A percentile compares a stretch with the other conserved stretches of the same genome.
These are phyloP conservation scores for Erpetoichthys calabaricus DNA, from an alignment of 2,797 vertebrate species.

Conservation along the genomic window DNA sequence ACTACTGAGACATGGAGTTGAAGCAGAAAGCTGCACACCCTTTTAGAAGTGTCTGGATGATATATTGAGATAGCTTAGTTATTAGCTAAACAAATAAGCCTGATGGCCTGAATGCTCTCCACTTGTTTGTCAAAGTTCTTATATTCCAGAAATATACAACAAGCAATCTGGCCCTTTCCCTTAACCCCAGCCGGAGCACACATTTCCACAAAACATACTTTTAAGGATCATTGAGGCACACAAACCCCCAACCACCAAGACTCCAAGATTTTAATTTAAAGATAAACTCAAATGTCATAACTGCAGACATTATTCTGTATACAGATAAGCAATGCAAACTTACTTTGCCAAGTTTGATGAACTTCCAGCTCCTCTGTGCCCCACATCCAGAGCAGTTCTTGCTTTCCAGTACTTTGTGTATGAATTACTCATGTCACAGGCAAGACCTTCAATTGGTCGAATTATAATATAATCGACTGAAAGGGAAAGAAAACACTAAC, in stretches of 20 bases:
- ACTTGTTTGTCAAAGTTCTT: too few relatives aligned
- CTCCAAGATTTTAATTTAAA: too few relatives aligned
- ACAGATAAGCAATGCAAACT: conserved; percentile 26
- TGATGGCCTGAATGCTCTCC: too few relatives aligned
- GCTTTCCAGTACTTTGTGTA: conserved; percentile 87
- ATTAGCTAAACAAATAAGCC: too few relatives aligned
- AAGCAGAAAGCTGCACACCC: too few relatives aligned
- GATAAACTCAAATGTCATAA: neutral
- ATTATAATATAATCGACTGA: conserved; percentile 90
- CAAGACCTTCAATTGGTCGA: conserved; percentile 62
- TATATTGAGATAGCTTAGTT: too few relatives aligned
- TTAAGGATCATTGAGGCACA: neutral
- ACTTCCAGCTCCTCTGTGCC: conserved; percentile 87
- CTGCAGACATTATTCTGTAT: neutral
- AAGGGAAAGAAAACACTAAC: conserved; percentile 15
- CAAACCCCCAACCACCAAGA: neutral
- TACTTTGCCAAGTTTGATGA: conserved; percentile 76
- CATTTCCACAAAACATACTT: neutral
- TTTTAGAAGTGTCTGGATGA: too few relatives aligned
- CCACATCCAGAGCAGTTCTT: conserved; percentile 75
- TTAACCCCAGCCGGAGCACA: too few relatives aligned
- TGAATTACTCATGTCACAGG: conserved; percentile 74
- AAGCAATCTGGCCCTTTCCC: too few relatives aligned
- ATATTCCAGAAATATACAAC: too few relatives aligned
- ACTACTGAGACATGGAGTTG: too few relatives aligned